These are phyloP conservation scores for Nyctalus aviator DNA, from an alignment of 2,797 vertebrate species.

Conservation along the genomic window DNA sequence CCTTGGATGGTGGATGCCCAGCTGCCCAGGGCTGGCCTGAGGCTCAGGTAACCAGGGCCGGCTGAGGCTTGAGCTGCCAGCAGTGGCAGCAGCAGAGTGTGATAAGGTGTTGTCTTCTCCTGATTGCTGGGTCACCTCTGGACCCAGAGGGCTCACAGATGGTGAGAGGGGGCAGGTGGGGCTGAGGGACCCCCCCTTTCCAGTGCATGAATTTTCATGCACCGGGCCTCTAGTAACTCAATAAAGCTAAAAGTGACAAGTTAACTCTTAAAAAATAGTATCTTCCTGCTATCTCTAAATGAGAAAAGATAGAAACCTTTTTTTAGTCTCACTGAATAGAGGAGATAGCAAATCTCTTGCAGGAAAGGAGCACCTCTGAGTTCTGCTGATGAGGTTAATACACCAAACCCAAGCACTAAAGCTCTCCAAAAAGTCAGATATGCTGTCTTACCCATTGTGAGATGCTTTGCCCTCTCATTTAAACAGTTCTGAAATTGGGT, in stretches of 20 bases:
- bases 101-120: no score
- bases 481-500: neutral
- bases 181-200: no score
- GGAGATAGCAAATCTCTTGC: neutral
- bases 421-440: neutral
- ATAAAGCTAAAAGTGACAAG: neutral
- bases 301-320: neutral
- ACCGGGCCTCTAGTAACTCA: neutral
- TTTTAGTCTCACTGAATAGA: neutral
- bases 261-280: neutral
- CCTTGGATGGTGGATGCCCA: no score
- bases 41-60: no score
- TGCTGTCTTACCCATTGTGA: neutral
- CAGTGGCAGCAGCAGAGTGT: no score
- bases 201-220: no score
- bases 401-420: neutral
- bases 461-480: neutral
- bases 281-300: neutral
- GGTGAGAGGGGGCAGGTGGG: no score
- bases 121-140: accelerated
- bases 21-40: no score
- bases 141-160: no score
- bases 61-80: no score
- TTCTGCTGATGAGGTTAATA: neutral
- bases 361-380: neutral